Conservation (phyloP, 2,888 invertebrate genomes). For the Drosophila suboccidentalis region DNA sequence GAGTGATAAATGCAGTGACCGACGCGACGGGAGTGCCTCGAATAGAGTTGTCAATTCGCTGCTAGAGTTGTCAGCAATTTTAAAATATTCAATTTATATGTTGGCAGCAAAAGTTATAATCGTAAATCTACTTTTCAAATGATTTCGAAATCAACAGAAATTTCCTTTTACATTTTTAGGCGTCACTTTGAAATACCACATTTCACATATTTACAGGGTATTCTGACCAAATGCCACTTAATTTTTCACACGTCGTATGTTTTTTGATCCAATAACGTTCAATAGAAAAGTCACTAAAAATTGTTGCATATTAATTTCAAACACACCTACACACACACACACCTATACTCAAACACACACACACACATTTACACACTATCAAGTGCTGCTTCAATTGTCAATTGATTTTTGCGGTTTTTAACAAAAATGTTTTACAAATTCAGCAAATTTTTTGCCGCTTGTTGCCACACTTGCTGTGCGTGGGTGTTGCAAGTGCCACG, state of each 20-base stretch:
- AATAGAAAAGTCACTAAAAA: conserved; percentile 67
- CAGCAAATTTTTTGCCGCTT: conserved; percentile 40
- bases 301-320: conserved; percentile 62
- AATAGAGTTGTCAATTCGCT: conserved; percentile 70
- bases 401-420: conserved; percentile 83
- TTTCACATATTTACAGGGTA: background rate
- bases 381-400: conserved; percentile 74
- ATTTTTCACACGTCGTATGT: conserved; percentile 5
- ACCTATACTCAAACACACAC: conserved; percentile 10
- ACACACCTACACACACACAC: background rate
- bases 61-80: conserved; percentile 47
- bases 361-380: conserved; percentile 14
- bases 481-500: conserved; percentile 55
- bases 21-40: conserved; percentile 41
- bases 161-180: background rate
- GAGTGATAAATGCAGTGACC: conserved; percentile 64
- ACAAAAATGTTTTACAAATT: conserved; percentile 80
- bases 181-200: background rate
- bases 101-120: background rate
- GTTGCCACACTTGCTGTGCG: conserved; percentile 10
- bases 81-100: conserved; percentile 15
- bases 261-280: conserved; percentile 74
- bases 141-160: background rate
- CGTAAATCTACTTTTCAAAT: background rate
- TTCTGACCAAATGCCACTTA: conserved; percentile 9